Evolutionary conservation across 2,888 invertebrate species (phyloP), one percentile per base, ranked within the genome.

Genomic region (Drosophila lacicola): DNA sequence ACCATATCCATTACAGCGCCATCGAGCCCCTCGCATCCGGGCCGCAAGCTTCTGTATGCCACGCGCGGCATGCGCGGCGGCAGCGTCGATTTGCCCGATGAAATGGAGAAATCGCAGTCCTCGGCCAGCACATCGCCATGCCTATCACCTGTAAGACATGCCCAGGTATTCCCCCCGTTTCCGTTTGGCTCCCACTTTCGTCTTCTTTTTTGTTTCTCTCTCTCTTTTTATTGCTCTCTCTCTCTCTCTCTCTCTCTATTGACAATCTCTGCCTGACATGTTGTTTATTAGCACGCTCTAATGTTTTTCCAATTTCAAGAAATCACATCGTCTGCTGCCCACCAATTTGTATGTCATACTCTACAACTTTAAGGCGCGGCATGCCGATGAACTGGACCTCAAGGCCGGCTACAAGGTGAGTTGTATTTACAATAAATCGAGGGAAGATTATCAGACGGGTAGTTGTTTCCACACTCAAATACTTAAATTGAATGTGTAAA

Each of bases 111-210:
- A 91, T 97, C 97, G 60, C 94, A 97, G 65, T 98, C 97, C 41
- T 98, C 97, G 25, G 97, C 97, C 70, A 97, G 97, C 91, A 97
- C 97, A 14, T 98, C 98, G 44, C 98, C 98, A 2, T 98, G 98
- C 91, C 97, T 98, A 13, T 98, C 98, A 80, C 98, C 98, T 37
- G 95, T 95, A 82, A 94, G 95, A 91, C 93, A 94, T 89, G 91
- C 91, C 90, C 92, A 92, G 91, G 91, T 92, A 91, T 89, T 88
- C 82, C 86, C 79, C 78, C 74, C 41, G 25, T 25, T 47, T 39
- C 34, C 90, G 92, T 53, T 17, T 19, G 17, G 39, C 14, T 57
- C 17, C 36, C 10, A 39, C 29, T 60, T 70, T 29, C n/a, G 36
- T 46, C 14, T 33, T 3, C 39, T 8, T 29, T 29, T 29, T 29